Conservation (phyloP, 2,797 vertebrate genomes). For the Neostethus bicornis region DNA sequence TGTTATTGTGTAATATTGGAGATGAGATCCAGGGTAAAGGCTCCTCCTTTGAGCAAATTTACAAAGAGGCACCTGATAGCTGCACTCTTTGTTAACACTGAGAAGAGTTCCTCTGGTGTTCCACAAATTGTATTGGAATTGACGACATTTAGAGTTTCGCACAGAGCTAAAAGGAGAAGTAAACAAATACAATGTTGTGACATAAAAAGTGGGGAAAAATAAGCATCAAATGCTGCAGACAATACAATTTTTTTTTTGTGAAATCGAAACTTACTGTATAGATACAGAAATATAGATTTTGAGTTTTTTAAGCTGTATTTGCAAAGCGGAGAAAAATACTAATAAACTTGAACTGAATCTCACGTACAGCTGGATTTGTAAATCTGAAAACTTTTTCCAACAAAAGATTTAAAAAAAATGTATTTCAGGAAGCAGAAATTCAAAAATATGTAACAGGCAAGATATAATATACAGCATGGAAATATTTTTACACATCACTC, state of each 20-base stretch:
- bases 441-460: neutral
- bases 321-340: no score
- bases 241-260: no score
- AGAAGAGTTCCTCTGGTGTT: slow-evolving; percentile 51
- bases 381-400: no score
- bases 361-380: no score
- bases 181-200: slow-evolving; percentile 16
- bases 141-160: slow-evolving; percentile 5
- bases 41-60: slow-evolving; percentile 49
- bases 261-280: no score
- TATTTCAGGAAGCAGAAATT: slow-evolving; percentile 10
- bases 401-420: neutral
- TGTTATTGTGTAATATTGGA: slow-evolving; percentile 49
- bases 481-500: neutral
- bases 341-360: neutral
- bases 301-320: no score
- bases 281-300: slow-evolving; percentile 20
- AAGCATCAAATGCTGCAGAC: slow-evolving; percentile 17
- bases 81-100: slow-evolving; percentile 52
- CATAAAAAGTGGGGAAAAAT: slow-evolving; percentile 9
- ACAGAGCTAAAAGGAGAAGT: slow-evolving; percentile 1
- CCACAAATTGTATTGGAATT: slow-evolving; percentile 40
- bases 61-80: slow-evolving; percentile 63
- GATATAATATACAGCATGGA: neutral
- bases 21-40: slow-evolving; percentile 57